These are phyloP conservation scores for Enteromius treurensis DNA, from an alignment of 2,797 vertebrate genomes.

Conservation along the genomic window DNA sequence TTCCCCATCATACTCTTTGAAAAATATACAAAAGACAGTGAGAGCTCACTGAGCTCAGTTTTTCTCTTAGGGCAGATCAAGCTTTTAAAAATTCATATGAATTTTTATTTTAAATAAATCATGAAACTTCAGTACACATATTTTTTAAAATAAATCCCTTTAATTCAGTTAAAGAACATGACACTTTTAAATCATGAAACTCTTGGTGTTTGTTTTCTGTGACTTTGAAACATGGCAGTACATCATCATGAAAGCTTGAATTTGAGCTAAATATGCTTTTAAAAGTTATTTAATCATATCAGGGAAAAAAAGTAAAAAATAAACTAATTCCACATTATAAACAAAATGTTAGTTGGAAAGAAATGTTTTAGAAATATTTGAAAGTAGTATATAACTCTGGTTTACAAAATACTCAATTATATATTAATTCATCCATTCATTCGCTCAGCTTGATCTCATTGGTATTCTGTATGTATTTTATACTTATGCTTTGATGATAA, in stretches of 20 bases:
- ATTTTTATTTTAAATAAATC: not conserved
- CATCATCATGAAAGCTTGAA: not conserved
- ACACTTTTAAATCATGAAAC: not conserved
- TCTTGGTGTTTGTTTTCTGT: not conserved
- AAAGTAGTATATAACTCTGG: not conserved
- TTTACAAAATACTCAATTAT: not conserved
- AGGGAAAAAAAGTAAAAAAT: not conserved
- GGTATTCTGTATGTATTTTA: not conserved
- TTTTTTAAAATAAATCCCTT: not conserved
- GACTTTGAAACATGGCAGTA: not conserved
- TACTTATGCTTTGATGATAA: not conserved
- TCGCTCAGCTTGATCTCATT: not conserved
- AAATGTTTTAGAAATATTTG: not conserved
- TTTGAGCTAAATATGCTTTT: not conserved
- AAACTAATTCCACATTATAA: not conserved
- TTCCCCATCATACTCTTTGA: not conserved
- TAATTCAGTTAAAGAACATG: not conserved
- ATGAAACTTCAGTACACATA: not conserved
- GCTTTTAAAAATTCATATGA: not conserved
- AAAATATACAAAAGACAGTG: not conserved
- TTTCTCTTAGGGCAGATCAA: not conserved
- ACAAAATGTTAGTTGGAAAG: fast-evolving
- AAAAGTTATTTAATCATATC: not conserved
- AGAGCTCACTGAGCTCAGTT: not conserved
- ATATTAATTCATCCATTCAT: not conserved